Conservation (phyloP, 2,113 vertebrate species). For the Rhadina sibilatrix region DNA sequence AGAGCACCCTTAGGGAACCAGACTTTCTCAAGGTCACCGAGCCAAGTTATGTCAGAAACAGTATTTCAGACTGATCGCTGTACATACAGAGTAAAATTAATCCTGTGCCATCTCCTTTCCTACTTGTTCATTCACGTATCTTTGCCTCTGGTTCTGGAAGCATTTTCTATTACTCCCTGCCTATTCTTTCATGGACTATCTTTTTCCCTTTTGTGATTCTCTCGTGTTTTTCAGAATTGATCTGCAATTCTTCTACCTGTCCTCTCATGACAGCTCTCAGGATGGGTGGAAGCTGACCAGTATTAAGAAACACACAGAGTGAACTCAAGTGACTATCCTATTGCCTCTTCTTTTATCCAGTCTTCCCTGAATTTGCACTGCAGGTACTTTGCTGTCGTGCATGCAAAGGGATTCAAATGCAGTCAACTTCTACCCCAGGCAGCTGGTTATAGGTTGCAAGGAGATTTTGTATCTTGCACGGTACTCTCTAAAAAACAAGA, state of each 20-base stretch:
- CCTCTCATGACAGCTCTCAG: neutral
- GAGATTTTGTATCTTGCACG: neutral
- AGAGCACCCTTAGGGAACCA: neutral
- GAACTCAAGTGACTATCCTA: neutral
- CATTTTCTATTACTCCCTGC: neutral
- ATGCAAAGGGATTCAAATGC: neutral
- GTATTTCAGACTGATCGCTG: neutral
- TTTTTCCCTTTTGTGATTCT: neutral
- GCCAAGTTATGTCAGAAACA: neutral
- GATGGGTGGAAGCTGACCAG: neutral
- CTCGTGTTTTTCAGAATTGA: neutral
- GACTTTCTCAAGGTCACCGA: neutral
- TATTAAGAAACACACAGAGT: neutral
- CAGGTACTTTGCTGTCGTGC: neutral
- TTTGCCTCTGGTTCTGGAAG: neutral
- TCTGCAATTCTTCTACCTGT: neutral
- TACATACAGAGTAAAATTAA: neutral
- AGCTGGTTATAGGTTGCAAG: neutral
- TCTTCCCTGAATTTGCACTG: neutral
- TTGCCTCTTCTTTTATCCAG: neutral
- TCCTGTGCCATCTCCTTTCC: neutral
- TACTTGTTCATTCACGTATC: neutral
- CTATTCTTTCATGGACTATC: neutral
- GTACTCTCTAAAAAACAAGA: neutral
- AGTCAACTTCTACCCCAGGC: neutral